Evolutionary conservation across 1,140 invertebrate genomes (phyloP).

Genomic region (Brachionus rubens): DNA sequence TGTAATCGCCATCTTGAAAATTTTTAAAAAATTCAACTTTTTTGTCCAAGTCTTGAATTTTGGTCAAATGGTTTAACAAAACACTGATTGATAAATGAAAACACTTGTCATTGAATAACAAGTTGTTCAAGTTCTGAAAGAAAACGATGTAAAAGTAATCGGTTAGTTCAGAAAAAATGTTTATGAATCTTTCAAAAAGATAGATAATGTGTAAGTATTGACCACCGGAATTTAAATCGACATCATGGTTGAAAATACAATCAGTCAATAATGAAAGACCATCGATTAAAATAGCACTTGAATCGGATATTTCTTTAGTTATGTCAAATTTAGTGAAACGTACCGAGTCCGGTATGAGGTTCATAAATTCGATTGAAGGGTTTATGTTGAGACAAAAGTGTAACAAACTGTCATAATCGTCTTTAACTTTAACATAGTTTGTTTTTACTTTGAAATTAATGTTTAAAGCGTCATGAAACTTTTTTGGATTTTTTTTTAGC

Average conservation of each 20-base stretch:
- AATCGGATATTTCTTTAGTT: conserved; percentile 28
- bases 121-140: neutral
- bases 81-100: conserved; percentile 1
- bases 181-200: conserved; percentile 20
- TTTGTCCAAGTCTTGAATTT: neutral
- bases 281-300: conserved; percentile 6
- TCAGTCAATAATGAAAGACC: neutral
- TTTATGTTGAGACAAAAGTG: no score
- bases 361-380: no score
- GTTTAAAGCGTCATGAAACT: no score
- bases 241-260: conserved; percentile 6
- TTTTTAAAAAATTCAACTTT: conserved; percentile 17
- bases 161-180: neutral
- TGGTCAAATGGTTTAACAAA: neutral
- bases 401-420: no score
- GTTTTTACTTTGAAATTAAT: no score
- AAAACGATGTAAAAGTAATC: conserved; percentile 18
- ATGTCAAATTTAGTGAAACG: neutral
- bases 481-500: no score
- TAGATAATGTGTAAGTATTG: conserved; percentile 13
- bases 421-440: no score
- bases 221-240: conserved; percentile 1
- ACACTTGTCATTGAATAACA: conserved; percentile 3
- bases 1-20: neutral
- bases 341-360: no score